A percentile compares a stretch with the other conserved stretches of the same genome.
These are phyloP conservation scores for Monodelphis domestica DNA, from an alignment of 2,797 vertebrate species.

Conservation along the genomic window DNA sequence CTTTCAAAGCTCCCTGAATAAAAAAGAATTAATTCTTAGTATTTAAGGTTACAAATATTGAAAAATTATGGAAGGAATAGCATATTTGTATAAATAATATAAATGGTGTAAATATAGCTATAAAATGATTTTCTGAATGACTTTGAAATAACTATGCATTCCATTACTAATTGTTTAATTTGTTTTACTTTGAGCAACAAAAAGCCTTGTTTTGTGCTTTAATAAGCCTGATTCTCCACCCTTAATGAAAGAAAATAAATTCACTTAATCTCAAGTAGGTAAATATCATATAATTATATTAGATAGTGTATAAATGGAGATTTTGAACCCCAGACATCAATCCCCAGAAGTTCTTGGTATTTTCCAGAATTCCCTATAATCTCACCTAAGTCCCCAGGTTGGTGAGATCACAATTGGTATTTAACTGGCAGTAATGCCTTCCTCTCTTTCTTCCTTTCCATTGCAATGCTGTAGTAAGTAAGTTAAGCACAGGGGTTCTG, in stretches of 20 bases:
- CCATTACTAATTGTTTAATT: neutral
- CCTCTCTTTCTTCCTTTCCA: too few species aligned
- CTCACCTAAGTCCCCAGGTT: too few species aligned
- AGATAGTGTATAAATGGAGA: too few species aligned
- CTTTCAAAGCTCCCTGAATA: constrained; percentile 1
- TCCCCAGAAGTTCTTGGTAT: too few species aligned
- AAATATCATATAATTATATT: neutral
- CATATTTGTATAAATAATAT: constrained; percentile 40
- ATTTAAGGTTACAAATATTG: constrained; percentile 21
- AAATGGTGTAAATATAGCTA: constrained; percentile 37
- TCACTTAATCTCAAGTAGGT: constrained; percentile 18
- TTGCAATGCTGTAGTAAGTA: too few species aligned
- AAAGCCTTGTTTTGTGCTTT: constrained; percentile 50
- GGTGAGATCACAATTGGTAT: too few species aligned
- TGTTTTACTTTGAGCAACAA: constrained; percentile 49
- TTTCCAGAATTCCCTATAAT: too few species aligned
- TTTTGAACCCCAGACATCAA: too few species aligned
- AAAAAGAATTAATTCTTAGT: constrained; percentile 20
- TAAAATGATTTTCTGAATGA: constrained; percentile 49
- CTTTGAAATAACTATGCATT: constrained; percentile 52
- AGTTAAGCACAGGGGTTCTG: too few species aligned
- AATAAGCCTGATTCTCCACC: constrained; percentile 25
- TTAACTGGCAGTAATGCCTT: too few species aligned
- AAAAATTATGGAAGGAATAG: constrained; percentile 50
- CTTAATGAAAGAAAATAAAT: constrained; percentile 14